Base-by-base conservation (phyloP, 1,140 invertebrate species). In the Drosophila kanapiae region DNA sequence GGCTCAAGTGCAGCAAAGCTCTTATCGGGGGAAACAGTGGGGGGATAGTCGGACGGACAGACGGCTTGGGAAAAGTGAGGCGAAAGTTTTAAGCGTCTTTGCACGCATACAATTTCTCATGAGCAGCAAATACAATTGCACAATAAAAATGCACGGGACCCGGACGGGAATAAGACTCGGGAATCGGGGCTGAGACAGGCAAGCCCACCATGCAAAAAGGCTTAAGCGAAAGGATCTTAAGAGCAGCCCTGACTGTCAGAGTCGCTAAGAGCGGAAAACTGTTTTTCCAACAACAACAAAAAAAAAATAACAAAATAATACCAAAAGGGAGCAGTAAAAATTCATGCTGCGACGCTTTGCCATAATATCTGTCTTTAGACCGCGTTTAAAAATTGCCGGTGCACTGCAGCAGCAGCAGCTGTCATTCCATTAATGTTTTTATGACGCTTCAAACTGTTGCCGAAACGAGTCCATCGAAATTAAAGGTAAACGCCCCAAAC, bases 41-140 rank as follows among this genome's bases (percentile, higher is more conserved):
- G 40, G 29, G 48, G 33, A 45, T 57, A 54, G 51, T 37, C 51
- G 29, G 18, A 43, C 42, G 9, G 42, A 10, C 42, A 6, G 49
- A 53, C 6, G 11, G 49, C 14, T 18, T 18, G 53, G 37, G 56
- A 64, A 88, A 75, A 75, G 64, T 75, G 43, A 78, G 65, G 74
- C 38, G 69, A 90, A 88, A 88, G 69, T 90, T 88, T 88, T 87
- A 87, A 87, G 84, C 84, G 54, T 88, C 84, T 87, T 87, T 87
- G 77, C 72, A 84, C 80, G 84, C 84, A 88, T 83, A 88, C 84
- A 88, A 80, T 87, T 87, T 88, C 84, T 87, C 84, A 87, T 87
- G 84, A 87, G 84, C 80, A 87, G 68, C 59, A 90, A 90, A 90
- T 90, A 90, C 84, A 88, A 88, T 90, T 88, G 85, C 84, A 90